phyloP scores from a whole-genome alignment of 2,888 invertebrate genomes.

The Fabriciana adippe region DNA sequence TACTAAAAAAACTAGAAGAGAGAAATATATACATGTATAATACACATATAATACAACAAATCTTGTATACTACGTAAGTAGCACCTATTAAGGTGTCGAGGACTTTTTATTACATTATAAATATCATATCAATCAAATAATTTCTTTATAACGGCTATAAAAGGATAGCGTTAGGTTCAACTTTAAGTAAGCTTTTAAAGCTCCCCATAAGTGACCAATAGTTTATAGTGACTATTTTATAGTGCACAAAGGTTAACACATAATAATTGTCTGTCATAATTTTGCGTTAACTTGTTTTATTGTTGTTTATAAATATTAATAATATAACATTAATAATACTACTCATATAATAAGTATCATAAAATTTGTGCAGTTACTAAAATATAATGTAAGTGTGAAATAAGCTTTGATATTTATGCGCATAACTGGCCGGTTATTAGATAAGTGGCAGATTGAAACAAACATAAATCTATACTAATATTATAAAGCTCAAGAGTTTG shows the following conservation, averaged over 20 bases:
- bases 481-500: too few relatives aligned
- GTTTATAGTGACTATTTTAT: slow-evolving; percentile 1
- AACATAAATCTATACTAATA: too few relatives aligned
- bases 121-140: neutral
- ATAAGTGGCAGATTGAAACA: too few relatives aligned
- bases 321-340: neutral
- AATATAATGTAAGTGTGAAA: too few relatives aligned
- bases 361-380: too few relatives aligned
- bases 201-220: neutral
- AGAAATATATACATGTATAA: neutral
- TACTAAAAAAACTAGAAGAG: too few relatives aligned
- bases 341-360: too few relatives aligned
- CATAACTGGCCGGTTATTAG: too few relatives aligned
- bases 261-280: slow-evolving; percentile 1
- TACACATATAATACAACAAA: neutral
- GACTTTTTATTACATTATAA: neutral
- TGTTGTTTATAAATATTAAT: neutral
- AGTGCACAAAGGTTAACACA: slow-evolving; percentile 12
- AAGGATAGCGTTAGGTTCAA: slow-evolving; percentile 9
- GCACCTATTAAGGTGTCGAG: neutral
- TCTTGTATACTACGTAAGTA: too few relatives aligned
- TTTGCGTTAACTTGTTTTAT: neutral
- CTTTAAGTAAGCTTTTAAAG: slow-evolving; percentile 12
- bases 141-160: slow-evolving; percentile 1
- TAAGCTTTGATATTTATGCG: too few relatives aligned